phyloP scores from a whole-genome alignment of 2,797 vertebrate genomes.

The Lepus oiostolus region DNA sequence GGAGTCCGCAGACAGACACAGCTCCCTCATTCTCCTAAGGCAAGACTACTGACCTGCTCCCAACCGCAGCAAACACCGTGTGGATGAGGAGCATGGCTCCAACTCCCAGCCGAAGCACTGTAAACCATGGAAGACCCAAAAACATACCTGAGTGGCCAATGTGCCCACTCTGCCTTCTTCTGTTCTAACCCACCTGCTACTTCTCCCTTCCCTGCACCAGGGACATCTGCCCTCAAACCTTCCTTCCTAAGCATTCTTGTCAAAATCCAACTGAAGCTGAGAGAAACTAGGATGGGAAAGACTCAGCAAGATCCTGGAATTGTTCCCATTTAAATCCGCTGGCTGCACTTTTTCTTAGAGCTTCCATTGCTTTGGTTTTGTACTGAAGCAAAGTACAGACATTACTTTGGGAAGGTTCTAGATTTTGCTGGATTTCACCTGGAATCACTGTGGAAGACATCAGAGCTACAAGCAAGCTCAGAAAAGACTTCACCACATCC shows the following conservation, averaged over 20 bases:
- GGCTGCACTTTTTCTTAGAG: background rate
- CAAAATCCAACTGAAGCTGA: constrained; percentile 37
- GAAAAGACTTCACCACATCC: constrained; percentile 27
- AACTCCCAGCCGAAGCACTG: background rate
- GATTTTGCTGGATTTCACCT: constrained; percentile 47
- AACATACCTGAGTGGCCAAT: background rate
- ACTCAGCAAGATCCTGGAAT: background rate
- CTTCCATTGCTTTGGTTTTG: constrained; percentile 21
- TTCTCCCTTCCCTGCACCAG: accelerated
- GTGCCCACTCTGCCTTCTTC: background rate
- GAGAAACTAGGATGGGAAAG: background rate
- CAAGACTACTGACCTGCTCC: background rate
- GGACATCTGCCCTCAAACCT: background rate
- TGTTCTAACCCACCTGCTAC: background rate
- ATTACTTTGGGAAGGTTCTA: background rate
- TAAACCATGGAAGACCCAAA: background rate
- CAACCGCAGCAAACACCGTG: background rate
- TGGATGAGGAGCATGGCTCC: background rate
- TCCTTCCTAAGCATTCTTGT: background rate
- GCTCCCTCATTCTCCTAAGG: background rate
- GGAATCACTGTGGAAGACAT: constrained; percentile 15
- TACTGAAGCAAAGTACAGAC: constrained; percentile 10
- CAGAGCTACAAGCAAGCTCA: constrained; percentile 53
- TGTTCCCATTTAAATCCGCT: constrained; percentile 12
- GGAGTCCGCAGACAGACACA: constrained; percentile 25